Evolutionary conservation across 1,140 invertebrate species (phyloP), one percentile per base, ranked within the genome.

Genomic region (Papilio xuthus): DNA sequence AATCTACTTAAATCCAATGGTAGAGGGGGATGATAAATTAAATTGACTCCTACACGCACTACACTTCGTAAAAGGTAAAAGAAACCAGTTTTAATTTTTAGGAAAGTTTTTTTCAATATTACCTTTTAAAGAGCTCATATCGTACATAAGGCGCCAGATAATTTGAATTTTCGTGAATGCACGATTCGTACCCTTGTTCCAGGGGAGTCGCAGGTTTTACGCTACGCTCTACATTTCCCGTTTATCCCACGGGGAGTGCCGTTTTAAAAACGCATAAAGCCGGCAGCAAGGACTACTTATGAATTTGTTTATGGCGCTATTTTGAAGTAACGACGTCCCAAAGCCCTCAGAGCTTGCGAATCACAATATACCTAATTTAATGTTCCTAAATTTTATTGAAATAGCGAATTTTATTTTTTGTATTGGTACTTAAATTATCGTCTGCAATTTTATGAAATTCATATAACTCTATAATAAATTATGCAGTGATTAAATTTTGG

Each of bases 291-390:
- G 89, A 88, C 91, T 92, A 90, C 91, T 93, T 93, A 92, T 92
- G 91, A 93, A 93, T 93, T 93, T 93, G 91, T 93, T 93, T 93
- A 93, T 91, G 88, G 87, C 84, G 83, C 88, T 85, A 88, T 89
- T 91, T 90, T 87, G 80, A 79, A 75, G 82, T 84, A 84, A 88
- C 84, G 84, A 87, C 78, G 74, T 83, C 77, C 83, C 79, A 87
- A 89, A 87, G 86, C 83, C 87, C 79, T 88, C 79, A 74, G 77
- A 70, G 86, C 84, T 87, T 89, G 74, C 81, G 83, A 86, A 90
- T 85, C 82, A 88, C 83, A 85, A 86, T 88, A 85, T 86, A 86
- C 81, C 81, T 91, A 90, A 89, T 90, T 88, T 91, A 85, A 85
- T 82, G 84, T 79, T 71, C 42, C 78, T 83, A 79, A 85, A 89